Evolutionary conservation across 2,888 invertebrate genomes (phyloP), one percentile per base, ranked within the genome.

Genomic region (Suillia variegata): DNA sequence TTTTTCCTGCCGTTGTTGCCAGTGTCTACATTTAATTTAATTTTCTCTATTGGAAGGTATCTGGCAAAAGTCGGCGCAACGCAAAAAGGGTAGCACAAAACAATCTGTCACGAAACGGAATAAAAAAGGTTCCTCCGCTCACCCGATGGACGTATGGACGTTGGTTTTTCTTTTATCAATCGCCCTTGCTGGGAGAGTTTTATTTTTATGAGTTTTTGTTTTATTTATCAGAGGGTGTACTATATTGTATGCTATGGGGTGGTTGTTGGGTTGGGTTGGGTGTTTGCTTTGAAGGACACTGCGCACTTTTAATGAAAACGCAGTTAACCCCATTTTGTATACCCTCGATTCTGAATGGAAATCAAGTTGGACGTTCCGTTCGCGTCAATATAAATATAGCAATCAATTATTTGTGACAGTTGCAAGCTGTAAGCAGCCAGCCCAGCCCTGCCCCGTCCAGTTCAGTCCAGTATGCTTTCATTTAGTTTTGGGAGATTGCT

Each of bases 371-470:
- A 26, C 26, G n/a, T n/a, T n/a, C n/a, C n/a, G n/a, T n/a, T n/a
- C n/a, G 10, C 26, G 10, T 26, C 26, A 26, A 38, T 38, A n/a
- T 38, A 38, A 38, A 38, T 38, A n/a, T 22, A 54, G 26, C 31
- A 45, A 47, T 54, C 54, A 54, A 54, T 54, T 54, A 54, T 26
- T 21, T 54, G 45, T 45, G 54, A 54, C 47, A 54, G 45, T 45
- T 18, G 17, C 45, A 3, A 45, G 45, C 20, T 45, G 10, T 6
- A 31, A 12, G 31, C 6, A 8, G 31, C 12, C 31, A 8, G 6
- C 31, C 31, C 31, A 31, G 31, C n/a, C n/a, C n/a, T n/a, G n/a
- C n/a, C n/a, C n/a, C n/a, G n/a, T n/a, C n/a, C n/a, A n/a, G n/a
- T n/a, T n/a, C n/a, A n/a, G n/a, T n/a, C n/a, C n/a, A n/a, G n/a